Evolutionary conservation across 2,888 invertebrate species (phyloP).

Genomic region (Agrilus cyanescens): DNA sequence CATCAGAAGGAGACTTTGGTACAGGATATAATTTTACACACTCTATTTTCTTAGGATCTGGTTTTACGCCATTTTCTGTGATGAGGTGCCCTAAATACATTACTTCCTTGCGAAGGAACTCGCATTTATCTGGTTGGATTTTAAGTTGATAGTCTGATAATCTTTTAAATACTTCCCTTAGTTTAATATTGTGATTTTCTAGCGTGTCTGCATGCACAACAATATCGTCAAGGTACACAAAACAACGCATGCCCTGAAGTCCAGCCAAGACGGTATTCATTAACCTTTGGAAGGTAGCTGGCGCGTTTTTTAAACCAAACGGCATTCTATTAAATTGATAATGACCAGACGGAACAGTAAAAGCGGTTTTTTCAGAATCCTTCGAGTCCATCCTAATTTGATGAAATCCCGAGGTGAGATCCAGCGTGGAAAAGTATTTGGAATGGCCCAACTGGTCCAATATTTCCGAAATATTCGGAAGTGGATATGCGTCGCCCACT

Average conservation of each 20-base stretch:
- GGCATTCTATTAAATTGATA: slow-evolving; percentile 12
- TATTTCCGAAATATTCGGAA: slow-evolving; percentile 13
- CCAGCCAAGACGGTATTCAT: slow-evolving; percentile 23
- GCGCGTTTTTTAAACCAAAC: slow-evolving; percentile 13
- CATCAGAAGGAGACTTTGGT: slow-evolving; percentile 9
- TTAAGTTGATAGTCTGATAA: slow-evolving; percentile 6
- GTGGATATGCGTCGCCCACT: slow-evolving; percentile 18
- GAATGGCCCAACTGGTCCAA: slow-evolving; percentile 6
- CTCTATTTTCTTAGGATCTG: slow-evolving; percentile 13
- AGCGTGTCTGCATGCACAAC: slow-evolving; percentile 20
- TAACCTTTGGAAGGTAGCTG: slow-evolving; percentile 21
- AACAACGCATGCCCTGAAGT: slow-evolving; percentile 18
- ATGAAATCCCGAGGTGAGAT: too few relatives aligned
- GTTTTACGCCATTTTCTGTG: slow-evolving; percentile 11
- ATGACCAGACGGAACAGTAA: slow-evolving; percentile 9
- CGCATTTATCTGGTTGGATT: too few relatives aligned
- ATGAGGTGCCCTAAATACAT: slow-evolving; percentile 14
- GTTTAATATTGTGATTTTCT: slow-evolving; percentile 16
- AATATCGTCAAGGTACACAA: slow-evolving; percentile 29
- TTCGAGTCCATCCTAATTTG: too few relatives aligned
- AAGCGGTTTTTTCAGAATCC: slow-evolving; percentile 11
- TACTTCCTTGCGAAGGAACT: too few relatives aligned
- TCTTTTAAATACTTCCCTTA: slow-evolving; percentile 18
- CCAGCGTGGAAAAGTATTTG: too few relatives aligned
- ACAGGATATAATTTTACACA: slow-evolving; percentile 9